phyloP scores from a whole-genome alignment of 2,888 invertebrate genomes.

The Auanema sp. region DNA sequence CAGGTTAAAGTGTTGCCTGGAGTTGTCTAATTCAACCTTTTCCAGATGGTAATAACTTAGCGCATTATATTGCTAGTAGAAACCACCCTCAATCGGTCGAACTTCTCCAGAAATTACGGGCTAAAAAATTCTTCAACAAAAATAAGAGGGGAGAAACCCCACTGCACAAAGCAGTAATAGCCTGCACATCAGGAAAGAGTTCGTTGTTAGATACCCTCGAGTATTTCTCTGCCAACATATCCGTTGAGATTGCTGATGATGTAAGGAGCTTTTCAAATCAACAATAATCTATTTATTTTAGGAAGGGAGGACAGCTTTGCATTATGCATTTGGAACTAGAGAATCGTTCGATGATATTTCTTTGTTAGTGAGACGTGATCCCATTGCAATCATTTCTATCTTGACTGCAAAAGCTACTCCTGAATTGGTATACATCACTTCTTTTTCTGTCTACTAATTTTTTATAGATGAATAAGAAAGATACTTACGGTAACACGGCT shows the following conservation, averaged over 20 bases:
- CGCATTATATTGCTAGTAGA: constrained; percentile 39
- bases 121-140: background rate
- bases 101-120: background rate
- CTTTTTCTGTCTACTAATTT: background rate
- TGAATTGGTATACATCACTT: background rate
- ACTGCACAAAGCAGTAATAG: constrained; percentile 67
- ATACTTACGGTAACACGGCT: constrained; percentile 63
- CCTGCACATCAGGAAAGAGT: constrained; percentile 39
- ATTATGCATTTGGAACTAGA: constrained; percentile 66
- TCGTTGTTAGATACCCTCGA: constrained; percentile 37
- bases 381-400: constrained; percentile 46
- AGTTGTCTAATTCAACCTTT: background rate
- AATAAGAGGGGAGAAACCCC: constrained; percentile 62
- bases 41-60: constrained; percentile 28
- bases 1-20: too few species aligned
- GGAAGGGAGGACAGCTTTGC: constrained; percentile 66
- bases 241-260: background rate
- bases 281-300: constrained; percentile 21
- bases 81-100: constrained; percentile 22
- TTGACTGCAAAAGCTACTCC: constrained; percentile 15
- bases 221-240: constrained; percentile 24
- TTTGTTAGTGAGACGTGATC: constrained; percentile 31
- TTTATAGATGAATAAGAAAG: constrained; percentile 26
- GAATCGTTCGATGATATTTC: constrained; percentile 22
- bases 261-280: constrained; percentile 43